These are phyloP conservation scores for Enoplosus armatus DNA, from an alignment of 2,797 vertebrate genomes.

Conservation along the genomic window DNA sequence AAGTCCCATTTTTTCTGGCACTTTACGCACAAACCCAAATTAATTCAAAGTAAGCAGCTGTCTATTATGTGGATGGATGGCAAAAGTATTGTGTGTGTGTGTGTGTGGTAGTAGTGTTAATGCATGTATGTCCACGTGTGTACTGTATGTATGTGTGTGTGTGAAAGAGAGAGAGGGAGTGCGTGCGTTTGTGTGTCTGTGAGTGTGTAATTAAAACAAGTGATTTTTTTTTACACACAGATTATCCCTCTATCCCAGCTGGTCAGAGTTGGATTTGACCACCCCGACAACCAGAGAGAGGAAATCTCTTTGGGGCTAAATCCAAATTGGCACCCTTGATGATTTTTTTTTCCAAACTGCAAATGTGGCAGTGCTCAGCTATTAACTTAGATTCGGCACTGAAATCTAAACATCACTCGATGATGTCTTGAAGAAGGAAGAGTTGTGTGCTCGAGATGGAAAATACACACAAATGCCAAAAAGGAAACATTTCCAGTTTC, in stretches of 20 bases:
- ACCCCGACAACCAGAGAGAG: constrained; percentile 80
- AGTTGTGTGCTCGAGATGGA: too few species aligned
- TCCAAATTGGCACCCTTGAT: constrained; percentile 85
- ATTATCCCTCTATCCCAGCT: constrained; percentile 87
- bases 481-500: neutral
- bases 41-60: constrained; percentile 69
- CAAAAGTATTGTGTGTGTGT: constrained; percentile 20
- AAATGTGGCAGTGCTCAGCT: constrained; percentile 52
- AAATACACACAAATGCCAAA: neutral
- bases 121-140: constrained; percentile 38
- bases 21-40: constrained; percentile 60
- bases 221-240: constrained; percentile 82
- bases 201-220: constrained; percentile 87
- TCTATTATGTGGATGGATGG: constrained; percentile 56
- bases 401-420: constrained; percentile 22
- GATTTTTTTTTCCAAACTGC: constrained; percentile 60
- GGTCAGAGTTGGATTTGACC: constrained; percentile 85
- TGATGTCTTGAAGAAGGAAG: neutral
- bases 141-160: constrained; percentile 37
- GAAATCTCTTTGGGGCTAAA: constrained; percentile 81
- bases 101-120: constrained; percentile 4
- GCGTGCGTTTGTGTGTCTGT: constrained; percentile 65
- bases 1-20: constrained; percentile 58
- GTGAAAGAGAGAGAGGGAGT: constrained; percentile 33
- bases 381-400: constrained; percentile 46